Percentiles rank a stretch among this genome's conserved stretches.
Conservation (phyloP, 2,888 invertebrate species). For the Lydus trimaculatus region DNA sequence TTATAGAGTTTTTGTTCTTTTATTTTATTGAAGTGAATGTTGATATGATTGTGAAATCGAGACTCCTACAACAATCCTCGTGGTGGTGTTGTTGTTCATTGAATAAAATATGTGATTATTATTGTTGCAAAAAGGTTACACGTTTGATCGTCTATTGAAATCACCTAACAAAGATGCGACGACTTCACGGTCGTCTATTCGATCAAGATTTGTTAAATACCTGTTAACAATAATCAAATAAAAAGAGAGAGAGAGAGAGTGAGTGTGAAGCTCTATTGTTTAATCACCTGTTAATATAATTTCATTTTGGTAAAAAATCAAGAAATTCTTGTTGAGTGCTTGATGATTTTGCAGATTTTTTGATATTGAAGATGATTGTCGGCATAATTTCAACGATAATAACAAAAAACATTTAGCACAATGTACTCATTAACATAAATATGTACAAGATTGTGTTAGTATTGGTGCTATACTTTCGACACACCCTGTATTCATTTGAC, state of each 20-base stretch:
- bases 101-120: neutral
- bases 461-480: neutral
- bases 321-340: neutral
- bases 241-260: too few relatives aligned
- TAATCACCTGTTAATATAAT: neutral
- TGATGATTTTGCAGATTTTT: neutral
- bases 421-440: neutral
- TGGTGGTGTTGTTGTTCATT: neutral
- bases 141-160: neutral
- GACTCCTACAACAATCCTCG: neutral
- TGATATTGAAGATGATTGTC: too few relatives aligned
- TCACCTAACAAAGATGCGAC: neutral
- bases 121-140: neutral
- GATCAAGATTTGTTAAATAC: neutral
- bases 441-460: neutral
- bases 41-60: neutral
- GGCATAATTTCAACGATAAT: too few relatives aligned
- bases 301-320: neutral
- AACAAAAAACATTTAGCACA: neutral
- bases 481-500: neutral
- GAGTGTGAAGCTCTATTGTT: neutral
- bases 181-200: neutral
- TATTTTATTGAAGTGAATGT: neutral
- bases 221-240: neutral
- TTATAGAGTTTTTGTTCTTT: neutral